Base-by-base conservation (phyloP, 2,888 invertebrate genomes). In the Heliconius hortense region DNA sequence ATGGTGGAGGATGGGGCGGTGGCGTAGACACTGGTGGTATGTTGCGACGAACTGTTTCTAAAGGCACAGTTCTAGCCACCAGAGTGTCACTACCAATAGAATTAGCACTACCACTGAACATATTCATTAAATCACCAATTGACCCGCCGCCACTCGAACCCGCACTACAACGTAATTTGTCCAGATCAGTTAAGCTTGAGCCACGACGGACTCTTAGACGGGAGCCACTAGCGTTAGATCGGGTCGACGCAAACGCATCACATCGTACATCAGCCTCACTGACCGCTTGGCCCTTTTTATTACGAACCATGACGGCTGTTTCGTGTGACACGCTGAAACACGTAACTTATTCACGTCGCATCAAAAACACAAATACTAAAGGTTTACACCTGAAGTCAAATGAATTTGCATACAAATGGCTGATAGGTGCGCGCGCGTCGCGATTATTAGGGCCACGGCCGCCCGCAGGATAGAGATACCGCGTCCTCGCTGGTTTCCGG, bases 61-160 rank as follows among this genome's bases (percentile, higher is more conserved):
- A 83, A 0, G 97, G 97, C 72, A 97, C 96, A 43, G 96, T 95
- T 82, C 95, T 94, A 13, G 97, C 96, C 63, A 97, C 95, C 81
- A 97, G 88, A 69, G 95, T 95, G 82, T 97, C 97, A 87, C 96
- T 96, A 26, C 96, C 94, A 2, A 96, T 95, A 81, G 96, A 96
- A 94, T 95, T 96, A 78, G 94, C 95, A 84, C 95, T 96, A 60
- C 96, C 96, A 78, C 96, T 96, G 84, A 96, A 96, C 85, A 95
- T 95, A 87, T 97, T 97, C 97, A 97, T 97, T 82, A 97, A 90
- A 87, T 97, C 97, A 4, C 97, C 97, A 68, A 97, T 96, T 82
- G 96, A 96, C 26, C 96, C 96, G 28, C 94, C 92, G 5, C 92
- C 90, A 77, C 91, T 93, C 0, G 93, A 91, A 3, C 92, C 89